Base-by-base conservation (phyloP, 2,113 vertebrate genomes). In the Cebus imitator region DNA sequence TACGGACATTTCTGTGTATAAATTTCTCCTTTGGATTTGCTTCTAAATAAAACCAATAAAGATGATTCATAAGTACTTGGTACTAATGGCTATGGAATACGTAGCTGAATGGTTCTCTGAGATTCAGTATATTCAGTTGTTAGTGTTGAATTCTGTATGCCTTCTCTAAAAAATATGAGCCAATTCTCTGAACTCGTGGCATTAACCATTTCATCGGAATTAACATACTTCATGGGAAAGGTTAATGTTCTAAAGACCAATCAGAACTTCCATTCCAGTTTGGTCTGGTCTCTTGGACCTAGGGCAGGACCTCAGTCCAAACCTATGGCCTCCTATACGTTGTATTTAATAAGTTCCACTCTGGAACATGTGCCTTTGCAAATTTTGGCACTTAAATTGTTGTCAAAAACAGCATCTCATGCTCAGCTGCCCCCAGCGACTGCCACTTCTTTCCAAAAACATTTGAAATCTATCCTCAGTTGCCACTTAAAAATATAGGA, bases 1-100 rank as follows among this genome's bases (percentile, higher is more conserved):
- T 85, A 21, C 82, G 14, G 57, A n/a, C 52, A 43, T 61, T 37
- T 87, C 85, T 68, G 16, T 57, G 21, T 87, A 6, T 83, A 68
- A 17, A 68, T 45, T 88, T 83, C 45, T 95, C 20, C 57, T 96
- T 72, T 12, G 45, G 30, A 70, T 86, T 95, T 89, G 35, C 82
- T 96, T 86, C 85, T 90, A 70, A 89, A 57, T 82, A 95, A 91
- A 97, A 58, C 66, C 6, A 16, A 50, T 64, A 79, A 21, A 57
- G 32, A 64, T 52, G 50, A 84, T 73, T 86, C 61, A 3, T 66
- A 90, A 87, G 50, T 6, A 37, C 32, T 70, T 32, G 12, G n/a
- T 58, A 16, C 35, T 72, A 20, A 35, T 52, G 68, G 18, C 25
- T 68, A 37, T 86, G 43, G 64, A 27, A 64, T 81, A 68, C 37